phyloP scores from a whole-genome alignment of 92 coral and sea anemone species.

The Epizoanthus stellaris region DNA sequence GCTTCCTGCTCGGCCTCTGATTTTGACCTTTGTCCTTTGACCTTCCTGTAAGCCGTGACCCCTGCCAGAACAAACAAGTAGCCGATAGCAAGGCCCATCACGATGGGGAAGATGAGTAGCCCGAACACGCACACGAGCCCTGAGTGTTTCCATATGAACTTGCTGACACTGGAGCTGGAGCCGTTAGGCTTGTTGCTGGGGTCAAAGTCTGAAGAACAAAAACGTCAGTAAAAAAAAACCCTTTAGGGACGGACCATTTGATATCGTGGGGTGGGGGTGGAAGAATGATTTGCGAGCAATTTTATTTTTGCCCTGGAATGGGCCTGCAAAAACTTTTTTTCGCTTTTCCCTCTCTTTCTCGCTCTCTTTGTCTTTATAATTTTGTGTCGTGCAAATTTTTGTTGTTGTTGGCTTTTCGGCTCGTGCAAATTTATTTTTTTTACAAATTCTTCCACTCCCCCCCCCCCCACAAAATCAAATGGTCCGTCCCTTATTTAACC shows the following conservation, averaged over 20 bases:
- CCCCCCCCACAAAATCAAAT: too few species aligned
- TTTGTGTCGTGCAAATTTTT: too few species aligned
- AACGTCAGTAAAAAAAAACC: background rate
- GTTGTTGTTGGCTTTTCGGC: too few species aligned
- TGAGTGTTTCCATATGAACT: constrained; percentile 89
- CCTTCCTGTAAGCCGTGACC: constrained; percentile 82
- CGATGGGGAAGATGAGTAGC: constrained; percentile 80
- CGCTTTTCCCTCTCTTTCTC: too few species aligned
- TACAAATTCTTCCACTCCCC: too few species aligned
- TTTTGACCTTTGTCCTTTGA: constrained; percentile 66
- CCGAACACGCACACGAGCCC: constrained; percentile 87
- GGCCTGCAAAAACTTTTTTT: too few species aligned
- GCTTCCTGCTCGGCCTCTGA: constrained; percentile 74
- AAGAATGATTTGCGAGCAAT: too few species aligned
- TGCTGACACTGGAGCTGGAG: constrained; percentile 69
- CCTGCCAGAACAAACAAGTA: constrained; percentile 78
- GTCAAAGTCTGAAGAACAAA: constrained; percentile 72
- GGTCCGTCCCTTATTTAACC: too few species aligned
- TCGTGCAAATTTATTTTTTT: too few species aligned
- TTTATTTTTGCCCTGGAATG: too few species aligned
- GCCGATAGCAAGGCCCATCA: constrained; percentile 93
- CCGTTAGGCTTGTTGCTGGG: constrained; percentile 83
- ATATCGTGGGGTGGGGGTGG: too few species aligned
- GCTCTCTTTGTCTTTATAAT: too few species aligned
- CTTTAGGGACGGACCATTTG: background rate